Conservation (phyloP, 2,113 vertebrate genomes). For the Gadus chalcogrammus region DNA sequence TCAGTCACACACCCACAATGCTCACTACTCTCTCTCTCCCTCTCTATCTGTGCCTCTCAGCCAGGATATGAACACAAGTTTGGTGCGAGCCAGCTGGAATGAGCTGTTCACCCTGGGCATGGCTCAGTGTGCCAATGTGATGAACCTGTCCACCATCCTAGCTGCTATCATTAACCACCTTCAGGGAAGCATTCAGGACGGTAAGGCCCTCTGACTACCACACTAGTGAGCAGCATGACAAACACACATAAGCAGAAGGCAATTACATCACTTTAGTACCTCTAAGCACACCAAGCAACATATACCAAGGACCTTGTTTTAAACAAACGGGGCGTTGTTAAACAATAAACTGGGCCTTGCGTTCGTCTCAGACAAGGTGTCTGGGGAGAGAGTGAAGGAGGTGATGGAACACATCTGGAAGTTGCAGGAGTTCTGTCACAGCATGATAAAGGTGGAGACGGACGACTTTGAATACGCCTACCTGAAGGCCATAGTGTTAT, state of each 20-base stretch:
- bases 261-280: background rate
- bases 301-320: too few species aligned
- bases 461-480: slow-evolving; percentile 98
- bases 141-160: slow-evolving; percentile 96
- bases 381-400: slow-evolving; percentile 91
- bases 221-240: slow-evolving; percentile 49
- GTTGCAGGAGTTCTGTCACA: slow-evolving; percentile 99
- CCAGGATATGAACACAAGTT: slow-evolving; percentile 93
- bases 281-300: background rate
- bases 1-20: too few species aligned
- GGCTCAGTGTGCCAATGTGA: slow-evolving; percentile 94
- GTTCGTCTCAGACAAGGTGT: slow-evolving; percentile 84
- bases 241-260: background rate
- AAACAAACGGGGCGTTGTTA: background rate
- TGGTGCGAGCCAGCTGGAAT: slow-evolving; percentile 96
- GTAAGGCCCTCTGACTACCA: slow-evolving; percentile 68
- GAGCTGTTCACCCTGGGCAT: slow-evolving; percentile 96
- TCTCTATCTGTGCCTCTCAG: slow-evolving; percentile 58
- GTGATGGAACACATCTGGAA: slow-evolving; percentile 99
- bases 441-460: slow-evolving; percentile 91
- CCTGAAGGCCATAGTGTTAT: slow-evolving; percentile 96
- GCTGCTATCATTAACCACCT: slow-evolving; percentile 96
- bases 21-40: background rate
- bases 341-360: background rate
- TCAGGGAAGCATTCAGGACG: slow-evolving; percentile 94